Conservation (phyloP, 2,888 invertebrate genomes). For the Strigamia maritima region DNA sequence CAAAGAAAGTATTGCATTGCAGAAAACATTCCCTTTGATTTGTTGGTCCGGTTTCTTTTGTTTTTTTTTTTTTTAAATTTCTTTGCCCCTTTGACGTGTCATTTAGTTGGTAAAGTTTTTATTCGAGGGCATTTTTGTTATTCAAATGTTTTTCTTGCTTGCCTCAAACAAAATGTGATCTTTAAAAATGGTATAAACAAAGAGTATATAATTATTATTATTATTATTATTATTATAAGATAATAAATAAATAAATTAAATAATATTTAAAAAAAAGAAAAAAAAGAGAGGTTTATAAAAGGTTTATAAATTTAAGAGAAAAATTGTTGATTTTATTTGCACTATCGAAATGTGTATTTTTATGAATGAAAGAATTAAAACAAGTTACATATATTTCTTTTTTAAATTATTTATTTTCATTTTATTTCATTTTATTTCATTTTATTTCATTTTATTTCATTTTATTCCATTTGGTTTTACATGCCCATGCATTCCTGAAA, state of each 20-base stretch:
- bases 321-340: conserved; percentile 15
- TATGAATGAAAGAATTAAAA: neutral
- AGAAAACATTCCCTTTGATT: neutral
- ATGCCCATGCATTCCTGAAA: too few species aligned
- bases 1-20: neutral
- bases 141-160: neutral
- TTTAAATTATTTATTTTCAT: neutral
- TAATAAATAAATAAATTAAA: neutral
- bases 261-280: too few species aligned
- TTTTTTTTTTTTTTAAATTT: neutral
- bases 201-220: neutral
- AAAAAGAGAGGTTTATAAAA: neutral
- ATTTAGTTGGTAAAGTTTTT: too few species aligned
- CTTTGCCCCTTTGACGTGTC: neutral
- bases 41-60: neutral
- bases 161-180: neutral
- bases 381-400: neutral
- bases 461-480: too few species aligned
- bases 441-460: too few species aligned
- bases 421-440: too few species aligned
- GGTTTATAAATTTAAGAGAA: conserved; percentile 10
- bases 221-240: too few species aligned
- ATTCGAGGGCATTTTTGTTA: too few species aligned
- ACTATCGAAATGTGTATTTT: neutral
- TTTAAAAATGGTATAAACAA: neutral